Evolutionary conservation across 2,797 vertebrate genomes (phyloP).

Genomic region (Rhynchonycteris naso): DNA sequence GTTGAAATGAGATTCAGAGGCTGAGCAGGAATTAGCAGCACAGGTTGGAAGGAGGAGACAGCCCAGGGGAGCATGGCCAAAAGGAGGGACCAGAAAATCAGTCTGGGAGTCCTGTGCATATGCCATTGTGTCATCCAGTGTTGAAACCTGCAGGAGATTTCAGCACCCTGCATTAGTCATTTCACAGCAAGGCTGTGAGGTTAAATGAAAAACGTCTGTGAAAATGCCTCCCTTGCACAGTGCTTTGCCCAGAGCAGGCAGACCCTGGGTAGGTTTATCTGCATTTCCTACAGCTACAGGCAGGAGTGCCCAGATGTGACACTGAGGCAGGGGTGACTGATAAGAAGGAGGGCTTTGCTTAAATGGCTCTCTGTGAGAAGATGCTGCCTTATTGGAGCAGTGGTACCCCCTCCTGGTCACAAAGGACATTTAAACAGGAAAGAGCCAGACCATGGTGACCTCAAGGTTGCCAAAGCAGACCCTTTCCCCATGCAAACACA

Average conservation of each 20-base stretch:
- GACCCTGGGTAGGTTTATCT: fast-evolving
- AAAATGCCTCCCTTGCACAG: neutral
- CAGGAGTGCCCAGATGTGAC: neutral
- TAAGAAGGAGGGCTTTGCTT: neutral
- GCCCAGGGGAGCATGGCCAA: neutral
- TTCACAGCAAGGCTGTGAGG: neutral
- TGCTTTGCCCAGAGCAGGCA: neutral
- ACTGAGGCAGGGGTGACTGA: neutral
- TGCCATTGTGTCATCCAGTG: neutral
- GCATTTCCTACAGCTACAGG: fast-evolving
- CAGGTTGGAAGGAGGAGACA: neutral
- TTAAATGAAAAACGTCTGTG: neutral
- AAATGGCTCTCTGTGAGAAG: neutral
- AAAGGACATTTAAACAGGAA: neutral
- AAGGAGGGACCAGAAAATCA: neutral
- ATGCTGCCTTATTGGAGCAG: neutral
- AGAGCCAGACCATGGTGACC: neutral
- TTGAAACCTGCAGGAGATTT: neutral
- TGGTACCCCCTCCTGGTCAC: neutral
- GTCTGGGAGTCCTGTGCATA: neutral
- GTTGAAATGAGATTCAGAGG: neutral
- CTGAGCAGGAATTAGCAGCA: neutral
- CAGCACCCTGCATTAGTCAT: neutral
- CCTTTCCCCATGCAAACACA: neutral
- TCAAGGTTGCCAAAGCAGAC: neutral